Percentiles rank a stretch among this genome's conserved stretches.
Conservation (phyloP, 2,797 vertebrate genomes). For the Myotis vivesi region DNA sequence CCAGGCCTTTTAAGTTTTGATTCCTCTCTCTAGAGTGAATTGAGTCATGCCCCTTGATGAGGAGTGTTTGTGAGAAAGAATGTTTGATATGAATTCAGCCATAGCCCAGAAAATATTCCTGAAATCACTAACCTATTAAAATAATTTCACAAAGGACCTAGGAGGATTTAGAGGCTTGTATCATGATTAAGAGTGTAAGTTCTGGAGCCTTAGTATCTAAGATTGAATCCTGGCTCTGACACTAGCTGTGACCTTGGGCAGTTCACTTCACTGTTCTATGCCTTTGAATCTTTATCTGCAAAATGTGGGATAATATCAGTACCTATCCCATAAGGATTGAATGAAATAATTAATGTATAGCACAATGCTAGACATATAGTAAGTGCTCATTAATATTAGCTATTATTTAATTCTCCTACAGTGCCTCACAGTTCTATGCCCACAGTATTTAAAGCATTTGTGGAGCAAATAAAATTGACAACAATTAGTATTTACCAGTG, state of each 20-base stretch:
- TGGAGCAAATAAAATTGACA: conserved; percentile 16
- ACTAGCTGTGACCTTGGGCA: not conserved
- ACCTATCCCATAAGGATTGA: not conserved
- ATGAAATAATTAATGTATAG: conserved; percentile 29
- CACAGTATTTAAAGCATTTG: not conserved
- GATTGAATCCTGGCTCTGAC: not conserved
- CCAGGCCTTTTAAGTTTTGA: conserved; percentile 24
- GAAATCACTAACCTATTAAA: conserved; percentile 49
- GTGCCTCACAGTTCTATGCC: not conserved
- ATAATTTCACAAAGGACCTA: conserved; percentile 38
- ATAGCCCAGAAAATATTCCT: conserved; percentile 28
- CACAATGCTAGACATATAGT: not conserved
- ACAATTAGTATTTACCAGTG: not conserved
- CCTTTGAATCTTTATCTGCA: conserved; percentile 12
- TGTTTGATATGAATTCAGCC: not conserved
- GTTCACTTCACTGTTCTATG: not conserved
- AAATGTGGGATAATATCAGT: conserved; percentile 7
- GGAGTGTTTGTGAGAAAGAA: conserved; percentile 2
- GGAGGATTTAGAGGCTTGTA: not conserved
- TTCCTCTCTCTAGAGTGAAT: not conserved
- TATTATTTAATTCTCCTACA: conserved; percentile 39
- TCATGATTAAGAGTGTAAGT: conserved; percentile 3
- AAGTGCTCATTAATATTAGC: conserved; percentile 30
- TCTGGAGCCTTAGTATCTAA: not conserved
- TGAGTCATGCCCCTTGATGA: not conserved